Conservation (phyloP, 2,888 invertebrate species). For the Drosophila eohydei region DNA sequence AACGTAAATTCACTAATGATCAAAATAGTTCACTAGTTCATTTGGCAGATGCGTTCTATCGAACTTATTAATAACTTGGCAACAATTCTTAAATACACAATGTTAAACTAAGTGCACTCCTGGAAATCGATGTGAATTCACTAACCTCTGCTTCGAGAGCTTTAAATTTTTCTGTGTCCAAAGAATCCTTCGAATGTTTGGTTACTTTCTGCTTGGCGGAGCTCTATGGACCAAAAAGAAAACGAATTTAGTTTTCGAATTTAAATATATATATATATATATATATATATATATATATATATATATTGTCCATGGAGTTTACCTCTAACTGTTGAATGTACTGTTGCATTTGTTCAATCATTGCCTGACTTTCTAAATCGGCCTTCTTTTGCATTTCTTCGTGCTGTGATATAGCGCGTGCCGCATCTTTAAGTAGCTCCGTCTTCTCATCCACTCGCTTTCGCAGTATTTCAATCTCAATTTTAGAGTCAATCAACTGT, state of each 20-base stretch:
- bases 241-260: neutral
- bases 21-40: neutral
- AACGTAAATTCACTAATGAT: neutral
- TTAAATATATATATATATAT: neutral
- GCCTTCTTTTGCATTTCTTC: conserved; percentile 87
- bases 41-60: neutral
- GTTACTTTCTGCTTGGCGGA: conserved; percentile 26
- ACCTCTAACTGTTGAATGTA: conserved; percentile 83
- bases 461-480: conserved; percentile 90
- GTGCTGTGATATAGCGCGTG: conserved; percentile 91
- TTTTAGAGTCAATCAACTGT: conserved; percentile 89
- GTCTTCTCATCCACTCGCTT: conserved; percentile 93
- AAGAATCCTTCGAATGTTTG: neutral
- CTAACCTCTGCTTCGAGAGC: conserved; percentile 48
- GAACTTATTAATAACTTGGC: neutral
- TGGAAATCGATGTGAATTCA: neutral
- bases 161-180: conserved; percentile 24
- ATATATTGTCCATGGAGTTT: neutral
- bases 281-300: too few species aligned
- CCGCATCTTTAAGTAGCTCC: conserved; percentile 93
- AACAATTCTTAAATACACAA: neutral
- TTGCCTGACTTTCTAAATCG: conserved; percentile 81
- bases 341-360: conserved; percentile 83
- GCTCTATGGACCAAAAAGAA: conserved; percentile 16
- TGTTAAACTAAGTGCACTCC: neutral